phyloP scores from a whole-genome alignment of 2,797 vertebrate species.

The Acanthurus tractus region DNA sequence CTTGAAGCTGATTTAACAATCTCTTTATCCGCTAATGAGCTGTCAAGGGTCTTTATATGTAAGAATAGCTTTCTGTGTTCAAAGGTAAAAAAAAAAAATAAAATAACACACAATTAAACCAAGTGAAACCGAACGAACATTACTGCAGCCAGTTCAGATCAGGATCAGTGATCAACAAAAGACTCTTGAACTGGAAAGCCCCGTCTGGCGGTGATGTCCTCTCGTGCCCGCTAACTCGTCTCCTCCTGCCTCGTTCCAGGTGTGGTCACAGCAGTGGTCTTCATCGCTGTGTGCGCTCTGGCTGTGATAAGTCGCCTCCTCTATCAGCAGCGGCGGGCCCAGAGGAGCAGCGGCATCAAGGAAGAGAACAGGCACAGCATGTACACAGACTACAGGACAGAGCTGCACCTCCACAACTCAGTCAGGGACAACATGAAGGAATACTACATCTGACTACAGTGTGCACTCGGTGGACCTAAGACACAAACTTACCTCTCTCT shows the following conservation, averaged over 20 bases:
- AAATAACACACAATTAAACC: background rate
- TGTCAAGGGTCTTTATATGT: background rate
- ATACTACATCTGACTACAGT: slow-evolving; percentile 92
- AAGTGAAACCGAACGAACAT: background rate
- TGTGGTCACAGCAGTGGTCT: slow-evolving; percentile 94
- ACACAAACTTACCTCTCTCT: slow-evolving; percentile 61
- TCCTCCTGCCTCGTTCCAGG: slow-evolving; percentile 80
- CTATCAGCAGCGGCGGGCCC: slow-evolving; percentile 91
- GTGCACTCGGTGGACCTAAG: slow-evolving; percentile 36
- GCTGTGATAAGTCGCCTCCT: slow-evolving; percentile 92
- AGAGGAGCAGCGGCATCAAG: slow-evolving; percentile 82
- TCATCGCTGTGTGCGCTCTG: slow-evolving; percentile 91
- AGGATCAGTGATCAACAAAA: background rate
- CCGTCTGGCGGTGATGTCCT: background rate
- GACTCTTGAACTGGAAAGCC: background rate
- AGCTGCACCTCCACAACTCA: slow-evolving; percentile 92
- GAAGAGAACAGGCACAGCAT: slow-evolving; percentile 89
- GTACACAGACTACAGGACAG: slow-evolving; percentile 87
- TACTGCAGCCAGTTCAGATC: too few relatives aligned
- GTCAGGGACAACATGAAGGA: slow-evolving; percentile 94
- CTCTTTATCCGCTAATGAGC: background rate
- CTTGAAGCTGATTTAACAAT: background rate
- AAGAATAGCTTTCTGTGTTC: background rate
- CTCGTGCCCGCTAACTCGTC: background rate
- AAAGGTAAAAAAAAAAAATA: background rate